Evolutionary conservation across 2,888 invertebrate genomes (phyloP), one percentile per base, ranked within the genome.

Genomic region (Dryobota labecula): DNA sequence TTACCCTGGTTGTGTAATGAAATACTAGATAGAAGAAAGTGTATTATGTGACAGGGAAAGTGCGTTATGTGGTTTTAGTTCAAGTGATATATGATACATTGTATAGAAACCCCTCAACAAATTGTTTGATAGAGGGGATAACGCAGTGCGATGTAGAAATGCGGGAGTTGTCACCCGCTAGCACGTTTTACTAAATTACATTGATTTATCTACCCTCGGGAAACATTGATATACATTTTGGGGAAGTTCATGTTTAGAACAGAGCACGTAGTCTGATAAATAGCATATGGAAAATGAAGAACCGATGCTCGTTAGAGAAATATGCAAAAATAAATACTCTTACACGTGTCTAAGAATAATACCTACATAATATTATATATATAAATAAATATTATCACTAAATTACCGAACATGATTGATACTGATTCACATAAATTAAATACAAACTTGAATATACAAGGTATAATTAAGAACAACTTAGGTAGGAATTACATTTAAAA

Each of bases 151-250:
- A 15, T 24, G 41, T 58, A 45, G 15, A 57, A 54, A 6, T 38
- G 36, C 18, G n/a, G n/a, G 41, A 51, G 27, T 62, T 77, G 38
- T 45, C 49, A 70, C 30, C 43, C 43, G 49, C 41, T 38, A 27
- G 43, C n/a, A 36, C 30, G 33, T 76, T 68, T 56, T 45, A 51
- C 33, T 9, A 56, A 75, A 58, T 51, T 57, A 47, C 38, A 77
- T 70, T 75, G 49, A 77, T 75, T 77, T 70, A 77, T 57, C 38
- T 70, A 78, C 57, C 57, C 51, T 30, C 13, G 45, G 56, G 49
- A 77, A 57, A 62, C 45, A 70, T 57, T 57, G 15, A 7, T 30
- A 30, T 57, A 54, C 20, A 30, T 57, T 68, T 36, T n/a, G 8
- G 41, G 36, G 30, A 41, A 30, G 20, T 38, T 56, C 30, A 18